A percentile compares a stretch with the other conserved stretches of the same genome.
These are phyloP conservation scores for Drosophila suboccidentalis DNA, from an alignment of 2,888 invertebrate genomes.

Conservation along the genomic window DNA sequence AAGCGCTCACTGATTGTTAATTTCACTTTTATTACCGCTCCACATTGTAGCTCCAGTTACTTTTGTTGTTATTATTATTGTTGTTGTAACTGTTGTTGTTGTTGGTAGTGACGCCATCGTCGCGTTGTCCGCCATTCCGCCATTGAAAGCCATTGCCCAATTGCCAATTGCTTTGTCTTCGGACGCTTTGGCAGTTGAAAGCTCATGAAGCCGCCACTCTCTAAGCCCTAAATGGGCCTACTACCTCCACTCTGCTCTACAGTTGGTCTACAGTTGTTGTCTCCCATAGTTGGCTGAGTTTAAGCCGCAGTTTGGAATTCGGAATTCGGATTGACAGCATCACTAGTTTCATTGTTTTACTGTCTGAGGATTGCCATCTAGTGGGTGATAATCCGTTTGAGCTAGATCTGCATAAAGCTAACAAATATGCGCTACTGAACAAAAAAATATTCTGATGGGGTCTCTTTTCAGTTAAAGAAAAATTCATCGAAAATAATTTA, in stretches of 20 bases:
- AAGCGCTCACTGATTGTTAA: constrained; percentile 83
- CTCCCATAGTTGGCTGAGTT: constrained; percentile 22
- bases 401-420: constrained; percentile 1
- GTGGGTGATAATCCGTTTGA: constrained; percentile 28
- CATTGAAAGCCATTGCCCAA: constrained; percentile 46
- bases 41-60: constrained; percentile 33
- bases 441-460: not conserved
- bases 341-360: not conserved
- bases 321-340: constrained; percentile 14
- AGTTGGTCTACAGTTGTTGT: constrained; percentile 17
- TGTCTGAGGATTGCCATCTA: constrained; percentile 14
- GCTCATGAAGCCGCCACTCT: constrained; percentile 24
- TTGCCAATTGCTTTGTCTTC: constrained; percentile 58
- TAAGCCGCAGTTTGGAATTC: constrained; percentile 39
- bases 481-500: not conserved
- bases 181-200: constrained; percentile 35
- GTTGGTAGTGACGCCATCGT: constrained; percentile 37
- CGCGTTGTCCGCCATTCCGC: constrained; percentile 50
- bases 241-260: not conserved
- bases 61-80: constrained; percentile 18
- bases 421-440: not conserved
- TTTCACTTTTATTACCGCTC: constrained; percentile 79
- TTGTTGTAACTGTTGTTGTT: constrained; percentile 5
- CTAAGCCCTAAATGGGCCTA: constrained; percentile 54
- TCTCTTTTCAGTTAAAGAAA: not conserved